Conservation (phyloP, 2,113 vertebrate species). For the Pygoscelis adeliae region DNA sequence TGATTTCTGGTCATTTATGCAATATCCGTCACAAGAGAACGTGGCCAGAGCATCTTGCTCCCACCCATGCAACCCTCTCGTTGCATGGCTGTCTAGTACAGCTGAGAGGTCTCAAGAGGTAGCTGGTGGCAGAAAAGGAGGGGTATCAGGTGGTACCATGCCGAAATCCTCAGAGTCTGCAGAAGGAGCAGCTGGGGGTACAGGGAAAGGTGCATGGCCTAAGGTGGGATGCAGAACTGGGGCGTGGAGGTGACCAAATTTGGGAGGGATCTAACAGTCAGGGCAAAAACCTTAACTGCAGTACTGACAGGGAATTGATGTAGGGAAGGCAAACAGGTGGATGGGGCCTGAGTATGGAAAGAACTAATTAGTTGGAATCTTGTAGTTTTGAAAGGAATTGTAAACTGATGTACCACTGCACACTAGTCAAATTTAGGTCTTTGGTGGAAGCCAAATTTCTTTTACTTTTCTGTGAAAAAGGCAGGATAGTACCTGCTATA, state of each 20-base stretch:
- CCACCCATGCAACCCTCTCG: background rate
- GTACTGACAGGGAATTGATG: background rate
- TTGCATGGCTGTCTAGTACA: background rate
- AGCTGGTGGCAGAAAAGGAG: background rate
- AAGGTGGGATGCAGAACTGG: background rate
- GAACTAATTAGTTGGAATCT: background rate
- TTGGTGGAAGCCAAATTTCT: background rate
- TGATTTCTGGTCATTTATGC: background rate
- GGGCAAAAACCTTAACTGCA: background rate
- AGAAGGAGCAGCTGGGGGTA: background rate
- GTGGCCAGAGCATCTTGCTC: background rate
- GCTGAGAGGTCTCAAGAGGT: background rate
- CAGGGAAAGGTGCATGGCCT: background rate
- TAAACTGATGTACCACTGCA: background rate
- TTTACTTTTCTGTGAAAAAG: background rate
- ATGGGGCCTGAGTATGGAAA: background rate
- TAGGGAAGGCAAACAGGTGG: background rate
- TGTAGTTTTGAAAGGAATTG: background rate
- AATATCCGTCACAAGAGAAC: background rate
- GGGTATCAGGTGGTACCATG: background rate
- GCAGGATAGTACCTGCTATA: background rate
- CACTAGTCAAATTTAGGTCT: background rate
- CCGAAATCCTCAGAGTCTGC: background rate
- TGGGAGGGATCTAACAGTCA: background rate
- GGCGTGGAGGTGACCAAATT: background rate